phyloP scores from a whole-genome alignment of 2,113 vertebrate species.

The Hypocryptadius cinnamomeus region DNA sequence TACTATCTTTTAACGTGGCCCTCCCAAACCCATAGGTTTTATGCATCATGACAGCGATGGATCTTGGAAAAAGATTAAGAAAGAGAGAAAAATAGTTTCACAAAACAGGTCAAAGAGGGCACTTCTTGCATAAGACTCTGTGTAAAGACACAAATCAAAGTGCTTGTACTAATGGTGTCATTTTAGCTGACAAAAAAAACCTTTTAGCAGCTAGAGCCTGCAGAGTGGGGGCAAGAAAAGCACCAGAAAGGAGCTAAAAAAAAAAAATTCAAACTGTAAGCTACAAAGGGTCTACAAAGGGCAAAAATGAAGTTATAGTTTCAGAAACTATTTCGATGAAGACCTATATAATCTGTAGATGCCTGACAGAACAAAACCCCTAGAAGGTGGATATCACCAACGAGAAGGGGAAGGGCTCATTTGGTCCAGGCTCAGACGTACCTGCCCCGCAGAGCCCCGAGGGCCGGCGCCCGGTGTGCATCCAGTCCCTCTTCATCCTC shows the following conservation, averaged over 20 bases:
- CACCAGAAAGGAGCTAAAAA: background rate
- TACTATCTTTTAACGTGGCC: background rate
- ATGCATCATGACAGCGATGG: background rate
- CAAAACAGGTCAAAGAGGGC: slow-evolving; percentile 2
- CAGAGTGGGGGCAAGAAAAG: background rate
- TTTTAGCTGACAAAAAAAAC: slow-evolving; percentile 12
- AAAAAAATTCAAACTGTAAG: background rate
- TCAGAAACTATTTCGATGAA: background rate
- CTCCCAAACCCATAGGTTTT: background rate
- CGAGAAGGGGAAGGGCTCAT: background rate
- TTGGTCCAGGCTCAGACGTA: background rate
- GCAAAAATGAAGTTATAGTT: background rate
- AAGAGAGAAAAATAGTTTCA: background rate
- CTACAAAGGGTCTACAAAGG: background rate
- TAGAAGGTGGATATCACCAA: accelerated
- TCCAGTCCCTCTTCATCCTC: slow-evolving; percentile 99
- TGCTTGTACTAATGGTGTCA: background rate
- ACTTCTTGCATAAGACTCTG: slow-evolving; percentile 28
- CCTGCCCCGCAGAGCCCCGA: slow-evolving; percentile 95
- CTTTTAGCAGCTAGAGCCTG: background rate
- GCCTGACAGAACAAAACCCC: background rate
- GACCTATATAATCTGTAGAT: background rate
- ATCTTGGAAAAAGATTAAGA: background rate
- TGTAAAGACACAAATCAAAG: slow-evolving; percentile 37
- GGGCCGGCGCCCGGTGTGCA: slow-evolving; percentile 93